Conservation (phyloP, 2,113 vertebrate genomes). For the Cephalopterus ornatus region DNA sequence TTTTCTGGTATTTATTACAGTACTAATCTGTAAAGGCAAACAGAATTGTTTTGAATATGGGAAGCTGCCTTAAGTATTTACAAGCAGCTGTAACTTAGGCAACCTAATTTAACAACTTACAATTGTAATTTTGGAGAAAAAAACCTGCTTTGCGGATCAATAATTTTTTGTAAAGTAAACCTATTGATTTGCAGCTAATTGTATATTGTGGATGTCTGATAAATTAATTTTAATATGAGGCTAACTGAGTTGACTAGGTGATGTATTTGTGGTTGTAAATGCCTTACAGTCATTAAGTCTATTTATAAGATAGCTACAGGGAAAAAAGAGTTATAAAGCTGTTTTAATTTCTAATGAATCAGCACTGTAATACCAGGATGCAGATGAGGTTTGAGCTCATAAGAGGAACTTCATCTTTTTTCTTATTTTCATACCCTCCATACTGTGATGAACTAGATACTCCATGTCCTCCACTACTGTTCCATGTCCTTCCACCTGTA, state of each 20-base stretch:
- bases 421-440: neutral
- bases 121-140: conserved; percentile 44
- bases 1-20: neutral
- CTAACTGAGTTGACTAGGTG: conserved; percentile 35
- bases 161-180: conserved; percentile 65
- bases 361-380: neutral
- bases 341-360: neutral
- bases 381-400: neutral
- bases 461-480: neutral
- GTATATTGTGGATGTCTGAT: conserved; percentile 47
- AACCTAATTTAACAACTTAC: neutral
- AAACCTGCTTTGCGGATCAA: conserved; percentile 60
- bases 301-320: conserved; percentile 3
- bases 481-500: neutral
- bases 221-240: conserved; percentile 62
- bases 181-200: conserved; percentile 69
- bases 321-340: neutral
- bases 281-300: neutral
- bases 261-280: conserved; percentile 43
- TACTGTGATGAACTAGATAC: neutral
- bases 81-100: conserved; percentile 54
- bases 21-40: neutral
- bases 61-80: conserved; percentile 46
- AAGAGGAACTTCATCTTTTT: neutral
- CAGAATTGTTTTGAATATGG: neutral